Evolutionary conservation across 2,113 vertebrate genomes (phyloP), one percentile per base, ranked within the genome.

Genomic region (Caretta caretta): DNA sequence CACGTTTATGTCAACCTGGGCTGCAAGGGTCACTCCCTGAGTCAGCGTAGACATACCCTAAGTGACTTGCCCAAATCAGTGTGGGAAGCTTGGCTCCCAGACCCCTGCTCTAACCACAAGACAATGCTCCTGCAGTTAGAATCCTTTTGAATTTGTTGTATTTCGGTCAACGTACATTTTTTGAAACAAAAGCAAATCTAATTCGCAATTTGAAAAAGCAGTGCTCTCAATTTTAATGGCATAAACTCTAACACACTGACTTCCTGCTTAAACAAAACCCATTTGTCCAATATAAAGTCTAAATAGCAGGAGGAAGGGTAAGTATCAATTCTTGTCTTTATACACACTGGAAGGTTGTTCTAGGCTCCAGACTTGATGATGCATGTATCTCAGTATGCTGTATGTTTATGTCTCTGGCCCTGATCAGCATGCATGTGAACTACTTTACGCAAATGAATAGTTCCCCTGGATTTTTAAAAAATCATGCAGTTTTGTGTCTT

Each of bases 81-180:
- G 48, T 38, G 29, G 83, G 65, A 12, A 48, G 59, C 7, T 10
- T 17, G 27, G 2, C 56, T 31, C 46, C 82, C 59, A 59, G 16
- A 54, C 3, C 42, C 2, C 12, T 0, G 0, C 24, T 48, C 35
- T 53, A 75, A 57, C 51, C 29, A 31, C 31, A 14, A 13, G 53
- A 57, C 24, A 29, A 3, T 35, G 1, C 0, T 16, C 51, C 2
- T 0, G 31, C 53, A 1, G 7, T 75, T 76, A 6, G 20, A 24
- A 5, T 20, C 13, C 38, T 84, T 46, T 38, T 12, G 24, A 20
- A 11, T 24, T 56, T 38, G 1, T 27, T 12, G 4, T 75, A 1
- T 4, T 59, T 0, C 0, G 1, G 22, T 1, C 2, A 0, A 1
- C 46, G 0, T 10, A n/a, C 80, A n/a, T 42, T 6, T 27, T 83